Evolutionary conservation across 2,113 vertebrate genomes (phyloP).

Genomic region (Pseudorhombus dupliciocellatus): DNA sequence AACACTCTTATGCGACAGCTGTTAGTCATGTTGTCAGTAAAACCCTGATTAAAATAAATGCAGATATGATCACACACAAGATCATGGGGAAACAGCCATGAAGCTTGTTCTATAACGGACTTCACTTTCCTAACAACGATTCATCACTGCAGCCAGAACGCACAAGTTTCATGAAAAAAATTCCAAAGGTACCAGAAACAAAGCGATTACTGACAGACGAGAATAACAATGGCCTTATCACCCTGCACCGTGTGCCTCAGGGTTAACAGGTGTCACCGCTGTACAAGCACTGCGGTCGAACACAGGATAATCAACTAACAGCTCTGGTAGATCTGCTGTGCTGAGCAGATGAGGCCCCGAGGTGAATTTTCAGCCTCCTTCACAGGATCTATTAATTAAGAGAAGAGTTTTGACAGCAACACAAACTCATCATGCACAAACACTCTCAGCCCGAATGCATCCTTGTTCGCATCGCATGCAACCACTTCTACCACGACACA

Average conservation of each 20-base stretch:
- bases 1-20: background rate
- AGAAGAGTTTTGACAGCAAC: background rate
- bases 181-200: too few species aligned
- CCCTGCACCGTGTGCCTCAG: background rate
- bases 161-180: too few species aligned
- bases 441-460: background rate
- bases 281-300: background rate
- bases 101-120: background rate
- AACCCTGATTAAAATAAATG: too few species aligned
- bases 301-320: background rate
- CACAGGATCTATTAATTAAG: background rate
- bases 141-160: too few species aligned
- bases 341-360: slow-evolving; percentile 3
- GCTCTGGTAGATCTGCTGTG: background rate
- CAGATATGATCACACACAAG: background rate
- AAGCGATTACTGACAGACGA: too few species aligned
- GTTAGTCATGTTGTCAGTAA: background rate
- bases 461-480: slow-evolving; percentile 1
- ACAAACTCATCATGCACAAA: background rate
- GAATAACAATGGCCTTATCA: too few species aligned
- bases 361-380: background rate
- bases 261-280: background rate
- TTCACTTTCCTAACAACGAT: too few species aligned
- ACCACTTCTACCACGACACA: background rate
- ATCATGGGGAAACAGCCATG: background rate